Base-by-base conservation (phyloP, 30 jellyfish, hydroid and myxozoan species). In the Cassiopea andromeda region DNA sequence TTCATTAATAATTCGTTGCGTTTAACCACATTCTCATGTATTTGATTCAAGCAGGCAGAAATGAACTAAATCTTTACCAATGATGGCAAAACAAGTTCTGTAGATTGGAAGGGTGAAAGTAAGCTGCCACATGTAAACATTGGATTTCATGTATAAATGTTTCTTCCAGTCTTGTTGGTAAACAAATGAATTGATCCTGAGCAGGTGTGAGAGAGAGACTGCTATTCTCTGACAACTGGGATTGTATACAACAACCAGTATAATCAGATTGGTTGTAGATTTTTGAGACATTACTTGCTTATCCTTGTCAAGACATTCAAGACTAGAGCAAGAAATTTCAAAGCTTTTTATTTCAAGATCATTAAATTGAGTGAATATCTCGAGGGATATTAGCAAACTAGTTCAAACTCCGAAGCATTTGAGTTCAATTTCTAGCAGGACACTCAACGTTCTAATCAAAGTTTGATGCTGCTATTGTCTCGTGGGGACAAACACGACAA, bases 1-100 rank as follows among this genome's bases (percentile, higher is more conserved):
- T 2, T 83, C 91, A 83, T 83, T 44, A 83, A 83, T 83, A 67
- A 83, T 83, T 83, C 59, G 77, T 72, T 38, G 75, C 73, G 66
- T 57, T 54, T 64, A 57, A 83, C 91, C 91, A 70, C 91, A 72
- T 43, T 60, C 38, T 69, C 75, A 38, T 69, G 17, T n/a, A 57
- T 83, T 83, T 57, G 49, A 83, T 83, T 69, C 77, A 83, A 44
- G 44, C 7, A 17, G 77, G 73, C 69, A 82, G 84, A 73, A 45
- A 69, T 54, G 84, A 48, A 48, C 66, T 83, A 73, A 69, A 69
- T 71, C 91, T 60, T 47, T 44, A 4, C 79, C 69, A n/a, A 45
- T 72, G 13, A 27, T 7, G 18, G 90, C 73, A 72, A 44, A 58
- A 81, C 13, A 50, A 70, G 27, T 50, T 27, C 27, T 64, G 73